Conservation (phyloP, 2,797 vertebrate genomes). For the Aldrovandia affinis region DNA sequence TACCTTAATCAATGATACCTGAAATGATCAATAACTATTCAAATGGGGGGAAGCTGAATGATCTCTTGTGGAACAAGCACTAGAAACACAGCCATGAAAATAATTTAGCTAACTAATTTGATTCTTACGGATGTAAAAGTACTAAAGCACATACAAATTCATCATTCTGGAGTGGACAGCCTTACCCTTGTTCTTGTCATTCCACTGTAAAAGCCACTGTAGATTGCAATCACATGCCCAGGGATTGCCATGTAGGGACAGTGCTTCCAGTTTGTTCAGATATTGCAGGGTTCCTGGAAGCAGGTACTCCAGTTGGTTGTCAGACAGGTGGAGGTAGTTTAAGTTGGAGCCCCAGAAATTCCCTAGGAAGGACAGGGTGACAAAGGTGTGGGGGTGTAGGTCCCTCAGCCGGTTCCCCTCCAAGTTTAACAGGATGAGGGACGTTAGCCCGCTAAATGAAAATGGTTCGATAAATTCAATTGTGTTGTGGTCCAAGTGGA, state of each 20-base stretch:
- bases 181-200: slow-evolving; percentile 67
- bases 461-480: slow-evolving; percentile 78
- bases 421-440: slow-evolving; percentile 77
- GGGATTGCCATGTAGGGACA: slow-evolving; percentile 76
- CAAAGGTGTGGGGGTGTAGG: slow-evolving; percentile 77
- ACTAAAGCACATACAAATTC: not conserved
- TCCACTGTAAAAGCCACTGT: slow-evolving; percentile 76
- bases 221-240: slow-evolving; percentile 81
- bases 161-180: not conserved
- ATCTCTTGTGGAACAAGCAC: not conserved
- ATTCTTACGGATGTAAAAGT: not conserved
- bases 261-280: slow-evolving; percentile 68
- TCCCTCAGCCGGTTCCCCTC: slow-evolving; percentile 77
- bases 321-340: slow-evolving; percentile 75
- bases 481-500: slow-evolving; percentile 79
- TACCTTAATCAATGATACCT: not conserved
- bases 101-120: not conserved
- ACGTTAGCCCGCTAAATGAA: slow-evolving; percentile 73
- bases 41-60: not conserved
- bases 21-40: not conserved
- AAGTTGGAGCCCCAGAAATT: slow-evolving; percentile 77
- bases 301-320: slow-evolving; percentile 73
- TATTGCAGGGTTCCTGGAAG: slow-evolving; percentile 62
- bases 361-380: slow-evolving; percentile 75
- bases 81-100: not conserved